Conservation (phyloP, 23 tunicate species). For the Ciona savignyi region DNA sequence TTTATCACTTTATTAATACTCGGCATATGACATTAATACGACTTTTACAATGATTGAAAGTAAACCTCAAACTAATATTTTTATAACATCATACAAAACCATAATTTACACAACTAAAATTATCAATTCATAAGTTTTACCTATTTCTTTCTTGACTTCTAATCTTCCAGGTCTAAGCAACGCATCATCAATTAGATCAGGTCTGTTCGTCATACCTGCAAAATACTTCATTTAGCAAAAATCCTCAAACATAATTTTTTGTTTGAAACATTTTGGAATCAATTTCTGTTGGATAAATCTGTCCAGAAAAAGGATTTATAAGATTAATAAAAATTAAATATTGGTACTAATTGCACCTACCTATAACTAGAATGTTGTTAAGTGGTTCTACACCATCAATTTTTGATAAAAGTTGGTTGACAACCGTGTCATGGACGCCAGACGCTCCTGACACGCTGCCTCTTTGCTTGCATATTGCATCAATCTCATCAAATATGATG, state of each 20-base stretch:
- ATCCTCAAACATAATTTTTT: background rate
- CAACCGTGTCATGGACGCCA: constrained; percentile 99
- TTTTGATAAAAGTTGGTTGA: constrained; percentile 95
- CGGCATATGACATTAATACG: no score
- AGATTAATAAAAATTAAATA: background rate
- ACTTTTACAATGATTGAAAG: no score
- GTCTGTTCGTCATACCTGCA: constrained; percentile 94
- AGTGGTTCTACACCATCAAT: constrained; percentile 98
- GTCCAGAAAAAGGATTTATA: background rate
- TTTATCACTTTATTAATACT: no score
- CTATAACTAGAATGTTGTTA: constrained; percentile 88
- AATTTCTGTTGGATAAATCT: background rate
- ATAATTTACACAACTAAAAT: no score
- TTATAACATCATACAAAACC: no score
- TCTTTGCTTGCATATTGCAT: constrained; percentile 96
- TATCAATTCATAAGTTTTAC: constrained; percentile 19
- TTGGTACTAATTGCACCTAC: constrained; percentile 12
- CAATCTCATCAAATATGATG: constrained; percentile 96
- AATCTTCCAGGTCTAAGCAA: constrained; percentile 88
- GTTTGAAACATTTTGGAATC: background rate
- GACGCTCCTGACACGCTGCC: constrained; percentile 80
- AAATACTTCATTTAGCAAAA: background rate
- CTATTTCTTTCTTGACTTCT: constrained; percentile 97
- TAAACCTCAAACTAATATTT: no score
- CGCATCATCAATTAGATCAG: constrained; percentile 96